Evolutionary conservation across 1,140 invertebrate species (phyloP), one percentile per base, ranked within the genome.

Genomic region (Drosophila willistoni): DNA sequence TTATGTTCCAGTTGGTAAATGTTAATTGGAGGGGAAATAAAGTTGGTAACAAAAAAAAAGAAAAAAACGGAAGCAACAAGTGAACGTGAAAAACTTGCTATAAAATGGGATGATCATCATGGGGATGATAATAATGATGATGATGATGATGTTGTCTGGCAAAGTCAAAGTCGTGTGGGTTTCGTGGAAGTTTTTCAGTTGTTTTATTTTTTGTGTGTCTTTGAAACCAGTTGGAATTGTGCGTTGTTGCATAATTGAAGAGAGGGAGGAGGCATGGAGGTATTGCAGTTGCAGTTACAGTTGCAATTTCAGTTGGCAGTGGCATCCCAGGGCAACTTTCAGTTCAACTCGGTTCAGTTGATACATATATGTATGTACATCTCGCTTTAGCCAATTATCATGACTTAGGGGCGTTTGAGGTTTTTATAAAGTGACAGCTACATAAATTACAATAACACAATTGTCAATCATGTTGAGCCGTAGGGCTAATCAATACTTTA

Each of bases 381-480:
- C 3, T 29, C 29, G 29, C 29, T 55, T 14, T 3, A 64, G 13
- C 39, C 60, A 51, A 55, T 56, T 34, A 59, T 82, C 83, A 84
- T 87, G 83, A 87, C 79, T 67, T 19, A 71, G 74, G 73, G 82
- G 81, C 81, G 76, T 69, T 68, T 34, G 41, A 34, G 41, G 57
- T 66, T 75, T 68, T 70, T 41, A 59, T 29, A 41, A 76, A 69
- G 61, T 86, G 83, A 86, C 82, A 86, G 70, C 19, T 67, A 86
- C 82, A 86, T 86, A 86, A 86, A 86, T 86, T 83, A 87, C 64
- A 79, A 65, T 79, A 86, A 86, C 82, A 86, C 82, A 87, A 86
- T 86, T 86, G 82, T 86, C 82, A 86, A 86, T 86, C 82, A 86
- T 68, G 66, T 77, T 86, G 64, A 67, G 83, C 79, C 84, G 79